Conservation (phyloP, 2,113 vertebrate genomes). For the Noctilio leporinus region DNA sequence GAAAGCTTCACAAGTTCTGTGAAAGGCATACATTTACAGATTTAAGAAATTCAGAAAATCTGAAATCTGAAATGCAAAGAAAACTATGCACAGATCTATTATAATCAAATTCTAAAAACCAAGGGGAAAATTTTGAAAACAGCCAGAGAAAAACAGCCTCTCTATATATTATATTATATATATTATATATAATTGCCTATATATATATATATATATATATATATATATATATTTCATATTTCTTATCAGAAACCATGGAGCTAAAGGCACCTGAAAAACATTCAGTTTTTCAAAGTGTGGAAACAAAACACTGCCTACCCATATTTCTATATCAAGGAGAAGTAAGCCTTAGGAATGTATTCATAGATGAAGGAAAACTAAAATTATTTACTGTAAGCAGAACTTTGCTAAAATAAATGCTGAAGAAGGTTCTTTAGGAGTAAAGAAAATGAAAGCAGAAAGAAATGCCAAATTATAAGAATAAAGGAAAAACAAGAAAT, state of each 20-base stretch:
- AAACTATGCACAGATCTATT: background rate
- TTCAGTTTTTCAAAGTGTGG: background rate
- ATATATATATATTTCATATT: background rate
- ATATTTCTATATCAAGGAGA: background rate
- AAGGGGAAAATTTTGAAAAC: background rate
- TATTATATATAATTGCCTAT: too few species aligned
- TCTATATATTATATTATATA: too few species aligned
- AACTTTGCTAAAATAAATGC: background rate
- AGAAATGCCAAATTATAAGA: background rate
- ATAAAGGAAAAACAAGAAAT: background rate
- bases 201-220: too few species aligned
- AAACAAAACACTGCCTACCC: background rate
- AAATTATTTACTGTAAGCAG: background rate
- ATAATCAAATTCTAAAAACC: background rate
- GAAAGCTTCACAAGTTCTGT: background rate
- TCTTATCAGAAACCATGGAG: background rate
- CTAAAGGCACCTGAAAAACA: background rate
- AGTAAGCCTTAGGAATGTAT: background rate
- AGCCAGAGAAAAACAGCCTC: background rate
- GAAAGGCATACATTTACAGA: background rate
- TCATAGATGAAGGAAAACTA: background rate
- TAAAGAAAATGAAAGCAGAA: background rate
- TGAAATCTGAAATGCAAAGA: background rate
- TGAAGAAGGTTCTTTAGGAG: background rate
- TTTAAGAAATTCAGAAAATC: background rate